phyloP scores from a whole-genome alignment of 1,140 invertebrate genomes.

The Scaptomyza montana region DNA sequence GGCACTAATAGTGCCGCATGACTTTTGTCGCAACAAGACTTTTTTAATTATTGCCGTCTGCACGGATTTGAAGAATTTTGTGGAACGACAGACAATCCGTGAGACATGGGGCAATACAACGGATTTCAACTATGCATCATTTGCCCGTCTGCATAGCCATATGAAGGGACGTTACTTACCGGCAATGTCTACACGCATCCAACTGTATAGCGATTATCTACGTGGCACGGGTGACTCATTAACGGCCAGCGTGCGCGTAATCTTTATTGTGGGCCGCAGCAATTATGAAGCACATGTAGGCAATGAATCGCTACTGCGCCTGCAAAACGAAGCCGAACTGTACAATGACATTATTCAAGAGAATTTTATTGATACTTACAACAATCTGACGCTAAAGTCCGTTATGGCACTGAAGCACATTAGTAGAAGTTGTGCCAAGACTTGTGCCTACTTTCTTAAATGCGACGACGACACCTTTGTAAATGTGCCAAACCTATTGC shows the following conservation, averaged over 20 bases:
- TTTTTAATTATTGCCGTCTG: slow-evolving; percentile 90
- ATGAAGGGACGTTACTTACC: slow-evolving; percentile 66
- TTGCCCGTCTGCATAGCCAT: slow-evolving; percentile 71
- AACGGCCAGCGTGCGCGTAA: slow-evolving; percentile 52
- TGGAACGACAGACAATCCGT: slow-evolving; percentile 88
- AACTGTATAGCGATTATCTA: slow-evolving; percentile 54
- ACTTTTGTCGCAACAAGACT: slow-evolving; percentile 85
- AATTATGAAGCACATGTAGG: slow-evolving; percentile 43
- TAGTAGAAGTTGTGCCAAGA: slow-evolving; percentile 86
- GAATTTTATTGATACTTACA: slow-evolving; percentile 94
- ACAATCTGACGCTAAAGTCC: slow-evolving; percentile 96
- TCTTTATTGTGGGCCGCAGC: slow-evolving; percentile 72
- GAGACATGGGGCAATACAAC: slow-evolving; percentile 90
- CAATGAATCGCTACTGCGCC: slow-evolving; percentile 68
- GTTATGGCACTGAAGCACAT: slow-evolving; percentile 94
- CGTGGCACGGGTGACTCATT: slow-evolving; percentile 25
- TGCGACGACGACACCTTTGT: slow-evolving; percentile 94
- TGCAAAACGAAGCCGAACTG: slow-evolving; percentile 64
- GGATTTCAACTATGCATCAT: slow-evolving; percentile 85
- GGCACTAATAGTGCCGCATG: slow-evolving; percentile 86
- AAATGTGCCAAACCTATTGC: slow-evolving; percentile 87
- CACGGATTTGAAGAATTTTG: slow-evolving; percentile 88
- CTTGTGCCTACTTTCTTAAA: slow-evolving; percentile 90
- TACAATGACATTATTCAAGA: slow-evolving; percentile 94
- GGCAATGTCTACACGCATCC: slow-evolving; percentile 42